Evolutionary conservation across 2,113 vertebrate species (phyloP).

Genomic region (Festucalex cinctus): DNA sequence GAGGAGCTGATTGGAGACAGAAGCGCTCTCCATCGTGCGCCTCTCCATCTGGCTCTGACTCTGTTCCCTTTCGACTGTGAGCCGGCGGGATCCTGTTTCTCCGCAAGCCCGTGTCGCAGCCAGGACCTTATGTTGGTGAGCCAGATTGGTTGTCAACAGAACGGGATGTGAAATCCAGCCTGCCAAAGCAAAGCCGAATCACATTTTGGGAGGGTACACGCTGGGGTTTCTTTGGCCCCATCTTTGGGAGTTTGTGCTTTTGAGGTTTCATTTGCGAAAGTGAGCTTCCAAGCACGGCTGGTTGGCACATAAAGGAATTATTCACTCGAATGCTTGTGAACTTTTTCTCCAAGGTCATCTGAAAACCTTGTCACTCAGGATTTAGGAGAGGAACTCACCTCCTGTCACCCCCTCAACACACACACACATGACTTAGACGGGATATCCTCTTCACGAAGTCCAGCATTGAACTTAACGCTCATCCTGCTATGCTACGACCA

Average conservation of each 20-base stretch:
- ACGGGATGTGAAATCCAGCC: slow-evolving; percentile 44
- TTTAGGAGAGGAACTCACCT: slow-evolving; percentile 53
- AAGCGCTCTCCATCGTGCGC: slow-evolving; percentile 16
- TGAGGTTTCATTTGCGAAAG: slow-evolving; percentile 26
- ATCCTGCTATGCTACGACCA: slow-evolving; percentile 33
- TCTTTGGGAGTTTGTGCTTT: slow-evolving; percentile 10
- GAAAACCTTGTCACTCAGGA: slow-evolving; percentile 45
- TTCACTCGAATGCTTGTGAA: background rate
- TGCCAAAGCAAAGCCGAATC: slow-evolving; percentile 30
- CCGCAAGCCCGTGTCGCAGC: slow-evolving; percentile 51
- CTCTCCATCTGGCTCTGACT: slow-evolving; percentile 19
- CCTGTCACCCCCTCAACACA: slow-evolving; percentile 29
- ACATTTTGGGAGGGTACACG: slow-evolving; percentile 10
- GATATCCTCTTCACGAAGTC: slow-evolving; percentile 60
- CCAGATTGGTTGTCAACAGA: slow-evolving; percentile 58
- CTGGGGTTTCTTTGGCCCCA: slow-evolving; percentile 18
- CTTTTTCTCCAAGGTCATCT: slow-evolving; percentile 40
- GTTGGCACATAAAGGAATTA: slow-evolving; percentile 5
- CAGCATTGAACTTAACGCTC: slow-evolving; percentile 57
- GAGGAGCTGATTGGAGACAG: slow-evolving; percentile 57
- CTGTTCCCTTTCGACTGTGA: slow-evolving; percentile 41
- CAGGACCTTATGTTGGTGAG: slow-evolving; percentile 51
- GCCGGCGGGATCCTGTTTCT: slow-evolving; percentile 60
- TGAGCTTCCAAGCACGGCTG: slow-evolving; percentile 8
- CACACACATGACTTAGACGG: slow-evolving; percentile 35